Evolutionary conservation across 2,797 vertebrate genomes (phyloP).

Genomic region (Enteromius anoplus): DNA sequence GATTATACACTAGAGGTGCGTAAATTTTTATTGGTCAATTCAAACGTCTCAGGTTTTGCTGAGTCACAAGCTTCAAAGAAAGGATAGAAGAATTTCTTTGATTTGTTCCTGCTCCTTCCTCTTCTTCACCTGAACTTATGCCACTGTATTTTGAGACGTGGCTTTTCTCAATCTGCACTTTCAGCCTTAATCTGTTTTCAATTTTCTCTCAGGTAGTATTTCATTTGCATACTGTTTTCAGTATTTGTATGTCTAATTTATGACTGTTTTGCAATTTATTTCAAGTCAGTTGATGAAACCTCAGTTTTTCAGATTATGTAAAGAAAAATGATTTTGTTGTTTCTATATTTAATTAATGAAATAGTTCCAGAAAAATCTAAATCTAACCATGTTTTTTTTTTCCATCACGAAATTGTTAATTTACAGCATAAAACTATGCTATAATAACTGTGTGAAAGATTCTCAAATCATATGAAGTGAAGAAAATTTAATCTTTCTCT

Average conservation of each 20-base stretch:
- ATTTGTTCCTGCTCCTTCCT: neutral
- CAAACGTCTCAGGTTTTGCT: neutral
- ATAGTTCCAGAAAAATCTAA: neutral
- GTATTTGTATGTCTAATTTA: neutral
- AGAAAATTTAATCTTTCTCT: slow-evolving; percentile 28
- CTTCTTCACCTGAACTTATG: neutral
- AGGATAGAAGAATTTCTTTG: too few relatives aligned
- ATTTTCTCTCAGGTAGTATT: neutral
- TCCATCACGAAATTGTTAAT: neutral
- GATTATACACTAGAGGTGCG: neutral
- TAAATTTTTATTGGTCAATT: neutral
- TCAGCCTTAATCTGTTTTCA: neutral
- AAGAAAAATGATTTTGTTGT: neutral
- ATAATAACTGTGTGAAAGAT: neutral
- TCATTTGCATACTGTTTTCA: neutral
- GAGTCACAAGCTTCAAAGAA: neutral
- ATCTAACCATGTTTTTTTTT: neutral
- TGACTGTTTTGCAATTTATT: neutral
- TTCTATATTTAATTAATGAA: neutral
- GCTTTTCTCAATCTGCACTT: neutral
- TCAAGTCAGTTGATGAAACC: neutral
- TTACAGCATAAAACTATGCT: neutral
- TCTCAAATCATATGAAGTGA: neutral
- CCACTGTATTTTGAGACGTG: neutral
- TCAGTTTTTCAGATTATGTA: neutral